Base-by-base conservation (phyloP, 2,113 vertebrate species). In the Odontophorus gujanensis region DNA sequence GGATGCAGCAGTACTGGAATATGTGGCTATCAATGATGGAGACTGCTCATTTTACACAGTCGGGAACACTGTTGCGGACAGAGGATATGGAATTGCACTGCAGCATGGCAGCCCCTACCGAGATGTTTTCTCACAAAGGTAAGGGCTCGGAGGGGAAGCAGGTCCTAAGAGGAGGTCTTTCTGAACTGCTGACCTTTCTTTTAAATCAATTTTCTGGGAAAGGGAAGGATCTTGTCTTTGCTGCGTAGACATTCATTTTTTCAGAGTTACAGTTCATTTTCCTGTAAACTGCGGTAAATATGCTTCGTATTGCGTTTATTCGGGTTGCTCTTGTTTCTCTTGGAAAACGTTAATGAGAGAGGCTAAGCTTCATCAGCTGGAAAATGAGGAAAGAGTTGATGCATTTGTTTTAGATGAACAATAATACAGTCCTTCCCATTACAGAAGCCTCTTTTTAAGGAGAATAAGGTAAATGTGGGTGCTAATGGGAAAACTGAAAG, bases 111-210 rank as follows among this genome's bases (percentile, higher is more conserved):
- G 99, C 95, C 99, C 99, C 58, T 99, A 99, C 98, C 96, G 99
- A 67, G 99, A 99, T 21, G 98, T 98, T 48, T 99, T 99, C 96
- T 99, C 99, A 84, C 99, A 99, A 96, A 99, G 99, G 99, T 99
- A 98, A 96, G 95, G 21, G 73, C 74, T 53, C 28, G 32, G 19
- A 85, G n/a, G 26, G 47, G 30, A 32, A 68, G 19, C 16, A 21
- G 73, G 11, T 74, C 8, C 25, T 16, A 21, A 71, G 42, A 15
- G 51, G 85, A 82, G 22, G 32, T n/a, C 4, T 40, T 7, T 73
- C 43, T 89, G 68, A 19, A 6, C 15, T 93, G 40, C 28, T 25
- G 18, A 40, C 7, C 19, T 4, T 50, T 28, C 6, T 88, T 81
- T 71, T 61, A 20, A 67, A 62, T 93, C 74, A 55, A 16, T 92